Evolutionary conservation across 2,113 vertebrate species (phyloP).

Genomic region (Austrofundulus limnaeus): DNA sequence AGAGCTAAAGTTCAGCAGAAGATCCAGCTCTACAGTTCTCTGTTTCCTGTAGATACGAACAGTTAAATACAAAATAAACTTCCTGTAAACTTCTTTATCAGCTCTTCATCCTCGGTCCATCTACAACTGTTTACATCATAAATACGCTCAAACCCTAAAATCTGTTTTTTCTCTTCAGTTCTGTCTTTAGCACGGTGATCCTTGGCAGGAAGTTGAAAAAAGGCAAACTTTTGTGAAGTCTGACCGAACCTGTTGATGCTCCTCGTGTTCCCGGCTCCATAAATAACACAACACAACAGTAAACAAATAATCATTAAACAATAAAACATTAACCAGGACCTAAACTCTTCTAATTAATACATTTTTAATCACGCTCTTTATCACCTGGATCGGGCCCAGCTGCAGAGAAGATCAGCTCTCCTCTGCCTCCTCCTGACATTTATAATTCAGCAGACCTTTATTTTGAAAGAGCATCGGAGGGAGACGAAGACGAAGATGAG

Average conservation of each 20-base stretch:
- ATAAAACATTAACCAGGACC: conserved; percentile 64
- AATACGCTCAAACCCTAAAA: too few species aligned
- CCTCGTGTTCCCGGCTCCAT: neutral
- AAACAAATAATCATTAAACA: too few species aligned
- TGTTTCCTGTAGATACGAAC: too few species aligned
- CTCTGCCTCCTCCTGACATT: conserved; percentile 37
- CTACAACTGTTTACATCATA: too few species aligned
- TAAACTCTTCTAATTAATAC: conserved; percentile 50
- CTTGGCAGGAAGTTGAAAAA: neutral
- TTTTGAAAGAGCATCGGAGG: conserved; percentile 26
- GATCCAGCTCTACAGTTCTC: too few species aligned
- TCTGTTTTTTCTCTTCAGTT: too few species aligned
- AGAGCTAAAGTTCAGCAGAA: too few species aligned
- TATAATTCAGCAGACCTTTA: conserved; percentile 63
- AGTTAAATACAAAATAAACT: too few species aligned
- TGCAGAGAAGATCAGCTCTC: conserved; percentile 36
- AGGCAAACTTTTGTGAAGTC: neutral
- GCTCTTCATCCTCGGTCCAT: too few species aligned
- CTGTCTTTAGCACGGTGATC: neutral
- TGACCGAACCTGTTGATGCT: too few species aligned
- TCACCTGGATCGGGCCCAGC: conserved; percentile 46
- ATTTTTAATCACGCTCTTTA: conserved; percentile 65
- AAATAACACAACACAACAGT: conserved; percentile 5
- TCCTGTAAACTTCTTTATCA: too few species aligned
- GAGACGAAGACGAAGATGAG: conserved; percentile 29